Percentiles rank a stretch among this genome's conserved stretches.
These are phyloP conservation scores for Centropus unirufus DNA, from an alignment of 2,113 vertebrate species.

Conservation along the genomic window DNA sequence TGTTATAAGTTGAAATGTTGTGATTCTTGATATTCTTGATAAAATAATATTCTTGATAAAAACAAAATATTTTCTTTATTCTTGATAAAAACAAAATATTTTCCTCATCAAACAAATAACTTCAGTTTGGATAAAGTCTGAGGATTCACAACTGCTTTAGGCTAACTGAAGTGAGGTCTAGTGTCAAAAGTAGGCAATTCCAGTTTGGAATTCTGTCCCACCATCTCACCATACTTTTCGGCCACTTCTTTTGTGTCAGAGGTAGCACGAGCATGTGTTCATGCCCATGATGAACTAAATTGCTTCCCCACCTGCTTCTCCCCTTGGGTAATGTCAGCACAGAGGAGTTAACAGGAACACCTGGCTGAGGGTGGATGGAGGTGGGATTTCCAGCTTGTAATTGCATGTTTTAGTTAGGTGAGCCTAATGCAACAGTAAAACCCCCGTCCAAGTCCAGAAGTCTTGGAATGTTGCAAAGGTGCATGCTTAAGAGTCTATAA, in stretches of 20 bases:
- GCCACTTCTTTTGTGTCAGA: neutral
- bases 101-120: neutral
- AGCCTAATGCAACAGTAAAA: neutral
- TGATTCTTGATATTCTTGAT: neutral
- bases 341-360: neutral
- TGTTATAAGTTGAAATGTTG: neutral
- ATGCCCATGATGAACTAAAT: neutral
- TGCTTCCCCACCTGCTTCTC: neutral
- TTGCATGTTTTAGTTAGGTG: neutral
- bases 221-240: fast-evolving
- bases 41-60: neutral
- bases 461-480: neutral
- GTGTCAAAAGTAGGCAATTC: neutral
- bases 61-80: neutral
- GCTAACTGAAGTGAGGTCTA: neutral
- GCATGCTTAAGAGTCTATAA: neutral
- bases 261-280: neutral
- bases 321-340: neutral
- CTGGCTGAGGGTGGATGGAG: neutral
- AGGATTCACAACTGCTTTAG: neutral
- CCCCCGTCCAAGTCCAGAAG: neutral
- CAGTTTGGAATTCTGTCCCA: neutral
- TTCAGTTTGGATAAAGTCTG: neutral
- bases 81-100: neutral
- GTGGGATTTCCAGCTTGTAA: neutral